Conservation (phyloP, 2,797 vertebrate genomes). For the Toxotes lorentzi region DNA sequence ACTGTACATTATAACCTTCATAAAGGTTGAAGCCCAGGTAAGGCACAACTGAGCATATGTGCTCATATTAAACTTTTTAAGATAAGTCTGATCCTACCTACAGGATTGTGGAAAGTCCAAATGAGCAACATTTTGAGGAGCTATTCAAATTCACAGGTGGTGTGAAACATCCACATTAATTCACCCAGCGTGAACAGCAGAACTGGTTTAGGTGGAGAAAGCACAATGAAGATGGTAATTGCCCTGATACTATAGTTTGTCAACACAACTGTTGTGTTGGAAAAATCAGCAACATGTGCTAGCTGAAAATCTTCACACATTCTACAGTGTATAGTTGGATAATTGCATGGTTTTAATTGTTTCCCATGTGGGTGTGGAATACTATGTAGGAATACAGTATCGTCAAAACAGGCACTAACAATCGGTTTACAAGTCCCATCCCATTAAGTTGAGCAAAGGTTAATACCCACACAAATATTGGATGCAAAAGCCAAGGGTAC, state of each 20-base stretch:
- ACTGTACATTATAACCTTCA: too few species aligned
- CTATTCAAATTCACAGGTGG: slow-evolving; percentile 18
- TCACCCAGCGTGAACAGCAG: background rate
- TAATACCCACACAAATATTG: background rate
- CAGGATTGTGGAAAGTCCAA: background rate
- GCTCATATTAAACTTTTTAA: background rate
- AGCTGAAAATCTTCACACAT: background rate
- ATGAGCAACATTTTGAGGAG: background rate
- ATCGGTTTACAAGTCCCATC: background rate
- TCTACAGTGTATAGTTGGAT: background rate
- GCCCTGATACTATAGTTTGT: slow-evolving; percentile 8
- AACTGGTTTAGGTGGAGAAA: slow-evolving; percentile 16
- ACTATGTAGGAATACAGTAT: background rate
- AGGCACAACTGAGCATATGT: too few species aligned
- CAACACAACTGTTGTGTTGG: background rate
- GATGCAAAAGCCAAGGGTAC: background rate
- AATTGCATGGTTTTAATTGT: background rate
- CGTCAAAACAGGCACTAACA: background rate
- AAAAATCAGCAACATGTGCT: background rate
- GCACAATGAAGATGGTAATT: slow-evolving; percentile 7
- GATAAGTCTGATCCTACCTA: background rate
- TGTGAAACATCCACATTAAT: slow-evolving; percentile 1
- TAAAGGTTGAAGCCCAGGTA: too few species aligned
- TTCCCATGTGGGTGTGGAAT: background rate
- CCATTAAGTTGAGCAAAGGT: background rate